Percentiles rank a stretch among this genome's conserved stretches.
Conservation (phyloP, 2,797 vertebrate species). For the Chloroceryle inda region DNA sequence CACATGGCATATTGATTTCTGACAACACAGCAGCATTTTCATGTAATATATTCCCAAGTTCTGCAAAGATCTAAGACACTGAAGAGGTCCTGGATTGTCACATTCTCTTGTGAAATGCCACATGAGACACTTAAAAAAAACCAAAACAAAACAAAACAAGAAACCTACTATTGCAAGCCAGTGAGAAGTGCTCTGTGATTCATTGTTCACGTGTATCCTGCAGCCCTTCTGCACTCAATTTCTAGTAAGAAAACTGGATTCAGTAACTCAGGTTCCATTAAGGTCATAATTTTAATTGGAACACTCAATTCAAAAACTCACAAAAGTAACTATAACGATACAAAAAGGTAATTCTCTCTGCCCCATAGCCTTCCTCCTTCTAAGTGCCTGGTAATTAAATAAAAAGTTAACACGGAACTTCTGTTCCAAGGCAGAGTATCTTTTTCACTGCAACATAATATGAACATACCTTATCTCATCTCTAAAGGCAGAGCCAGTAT, state of each 20-base stretch:
- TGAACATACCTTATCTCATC: not conserved
- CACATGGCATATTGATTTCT: not conserved
- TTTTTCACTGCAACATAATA: not conserved
- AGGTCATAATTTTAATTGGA: not conserved
- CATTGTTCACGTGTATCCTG: not conserved
- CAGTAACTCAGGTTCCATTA: not conserved
- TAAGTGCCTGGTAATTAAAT: not conserved
- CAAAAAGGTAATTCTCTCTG: not conserved
- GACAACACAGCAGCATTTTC: not conserved
- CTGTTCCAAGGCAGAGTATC: not conserved
- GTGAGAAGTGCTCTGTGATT: fast-evolving
- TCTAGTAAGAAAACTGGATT: not conserved
- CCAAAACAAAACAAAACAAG: too few species aligned
- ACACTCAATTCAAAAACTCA: not conserved
- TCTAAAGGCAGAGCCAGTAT: not conserved
- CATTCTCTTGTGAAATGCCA: not conserved
- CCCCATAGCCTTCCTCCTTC: not conserved
- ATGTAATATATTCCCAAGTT: not conserved
- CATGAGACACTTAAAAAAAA: not conserved
- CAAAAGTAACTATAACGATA: not conserved
- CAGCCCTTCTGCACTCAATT: not conserved
- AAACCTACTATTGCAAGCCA: not conserved
- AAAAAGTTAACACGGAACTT: not conserved
- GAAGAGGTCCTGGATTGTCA: not conserved
- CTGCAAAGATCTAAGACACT: not conserved